Evolutionary conservation across 2,113 vertebrate species (phyloP), one percentile per base, ranked within the genome.

Genomic region (Chascanopsetta lugubris): DNA sequence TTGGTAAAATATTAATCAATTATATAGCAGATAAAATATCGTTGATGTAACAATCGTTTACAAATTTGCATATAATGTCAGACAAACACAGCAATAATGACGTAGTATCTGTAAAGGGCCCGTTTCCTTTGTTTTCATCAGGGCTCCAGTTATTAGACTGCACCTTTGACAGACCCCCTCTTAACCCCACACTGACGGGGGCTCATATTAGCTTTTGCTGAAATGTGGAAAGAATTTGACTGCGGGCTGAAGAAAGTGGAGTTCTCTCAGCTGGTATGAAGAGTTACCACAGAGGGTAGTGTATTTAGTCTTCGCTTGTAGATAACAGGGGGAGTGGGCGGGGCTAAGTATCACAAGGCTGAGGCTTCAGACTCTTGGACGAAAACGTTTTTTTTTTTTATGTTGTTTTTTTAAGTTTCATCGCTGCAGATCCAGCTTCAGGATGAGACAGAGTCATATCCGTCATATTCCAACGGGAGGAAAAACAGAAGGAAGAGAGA

Each of bases 391-490:
- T 21, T n/a, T 80, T 53, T 29, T 40, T 29, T 8, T 74, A 34
- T 1, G 43, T 38, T 73, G 21, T 40, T 34, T 34, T 45, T 70
- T 34, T 51, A 72, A 47, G 66, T 84, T 56, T 83, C 60, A 51
- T 29, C 30, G 49, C 36, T 30, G 34, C 20, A 56, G n/a, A n/a
- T n/a, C n/a, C n/a, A n/a, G n/a, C 36, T 49, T 43, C 55, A 77
- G 48, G 68, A 47, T n/a, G n/a, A 63, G 48, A 82, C 75, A 71
- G 67, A 29, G 32, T 66, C 8, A 79, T 66, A 56, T 69, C 61
- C 56, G 59, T 75, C 53, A 29, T 71, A 77, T 79, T 49, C 75
- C 76, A 81, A 59, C 8, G 46, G 56, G 70, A 73, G 48, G n/a
- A n/a, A n/a, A 60, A 57, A 72, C 13, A 62, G 36, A 26, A 48